phyloP scores from a whole-genome alignment of 2,888 invertebrate genomes.

The Priocnemis perturbator region DNA sequence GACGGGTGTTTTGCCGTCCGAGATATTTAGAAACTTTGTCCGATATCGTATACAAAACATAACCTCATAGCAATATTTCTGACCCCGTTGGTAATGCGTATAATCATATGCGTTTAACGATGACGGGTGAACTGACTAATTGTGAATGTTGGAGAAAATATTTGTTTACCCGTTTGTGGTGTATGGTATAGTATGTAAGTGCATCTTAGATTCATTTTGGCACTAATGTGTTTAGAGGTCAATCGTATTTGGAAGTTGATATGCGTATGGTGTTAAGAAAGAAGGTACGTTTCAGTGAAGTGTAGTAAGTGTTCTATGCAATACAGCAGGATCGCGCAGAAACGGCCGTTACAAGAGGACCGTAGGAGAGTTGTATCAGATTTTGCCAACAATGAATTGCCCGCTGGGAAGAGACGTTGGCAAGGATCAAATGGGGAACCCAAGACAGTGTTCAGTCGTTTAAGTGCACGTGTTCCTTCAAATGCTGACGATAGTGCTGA shows the following conservation, averaged over 20 bases:
- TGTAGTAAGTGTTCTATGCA: too few species aligned
- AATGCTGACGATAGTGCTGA: constrained; percentile 73
- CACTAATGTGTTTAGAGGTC: too few species aligned
- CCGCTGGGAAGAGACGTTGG: constrained; percentile 67
- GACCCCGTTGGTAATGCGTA: background rate
- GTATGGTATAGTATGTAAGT: too few species aligned
- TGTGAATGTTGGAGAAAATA: too few species aligned
- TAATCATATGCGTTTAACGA: background rate
- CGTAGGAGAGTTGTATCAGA: constrained; percentile 65
- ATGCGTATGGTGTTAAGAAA: too few species aligned
- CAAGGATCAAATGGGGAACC: constrained; percentile 67
- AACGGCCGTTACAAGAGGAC: constrained; percentile 70
- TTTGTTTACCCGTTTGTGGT: too few species aligned
- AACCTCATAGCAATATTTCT: background rate
- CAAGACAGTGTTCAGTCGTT: constrained; percentile 73
- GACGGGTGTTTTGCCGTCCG: too few species aligned
- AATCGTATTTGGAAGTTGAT: too few species aligned
- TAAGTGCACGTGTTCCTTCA: constrained; percentile 71
- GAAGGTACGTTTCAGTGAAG: too few species aligned
- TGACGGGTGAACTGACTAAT: background rate
- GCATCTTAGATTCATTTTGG: too few species aligned
- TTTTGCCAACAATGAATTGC: constrained; percentile 66
- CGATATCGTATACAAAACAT: too few species aligned
- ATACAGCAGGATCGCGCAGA: constrained; percentile 62
- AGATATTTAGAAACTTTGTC: too few species aligned